Evolutionary conservation across 1,140 invertebrate species (phyloP).

Genomic region (Diabrotica virgifera): DNA sequence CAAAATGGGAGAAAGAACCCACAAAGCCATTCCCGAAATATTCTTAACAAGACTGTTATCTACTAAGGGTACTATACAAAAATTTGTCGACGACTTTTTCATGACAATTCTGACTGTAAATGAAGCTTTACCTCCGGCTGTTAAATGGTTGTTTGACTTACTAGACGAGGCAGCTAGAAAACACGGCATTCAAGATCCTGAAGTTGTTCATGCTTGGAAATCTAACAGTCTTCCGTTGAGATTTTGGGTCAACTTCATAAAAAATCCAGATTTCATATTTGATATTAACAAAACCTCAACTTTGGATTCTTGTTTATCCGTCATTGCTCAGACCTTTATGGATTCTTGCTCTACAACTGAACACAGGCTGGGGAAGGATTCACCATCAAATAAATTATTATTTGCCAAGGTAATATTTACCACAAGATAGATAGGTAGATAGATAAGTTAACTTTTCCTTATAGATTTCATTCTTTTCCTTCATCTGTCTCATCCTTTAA

Average conservation of each 20-base stretch:
- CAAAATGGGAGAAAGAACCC: constrained; percentile 70
- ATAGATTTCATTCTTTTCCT: too few species aligned
- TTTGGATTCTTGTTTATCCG: constrained; percentile 88
- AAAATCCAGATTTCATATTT: constrained; percentile 96
- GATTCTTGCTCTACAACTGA: constrained; percentile 88
- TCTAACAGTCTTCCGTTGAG: constrained; percentile 89
- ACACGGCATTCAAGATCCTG: constrained; percentile 80
- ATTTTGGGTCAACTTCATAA: constrained; percentile 97
- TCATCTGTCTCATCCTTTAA: too few species aligned
- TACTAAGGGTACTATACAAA: constrained; percentile 93
- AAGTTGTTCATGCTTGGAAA: constrained; percentile 95
- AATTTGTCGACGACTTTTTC: constrained; percentile 95
- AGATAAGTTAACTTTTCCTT: too few species aligned
- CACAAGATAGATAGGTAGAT: too few species aligned
- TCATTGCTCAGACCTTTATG: constrained; percentile 96
- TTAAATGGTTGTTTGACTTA: constrained; percentile 95
- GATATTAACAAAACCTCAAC: constrained; percentile 92
- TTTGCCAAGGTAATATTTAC: constrained; percentile 73
- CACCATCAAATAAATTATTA: constrained; percentile 89
- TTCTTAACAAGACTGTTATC: constrained; percentile 89
- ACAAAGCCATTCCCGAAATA: constrained; percentile 94
- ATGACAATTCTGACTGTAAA: constrained; percentile 85
- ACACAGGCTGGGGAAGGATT: constrained; percentile 88
- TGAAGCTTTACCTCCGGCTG: constrained; percentile 83
- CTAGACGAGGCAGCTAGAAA: constrained; percentile 85